phyloP scores from a whole-genome alignment of 2,888 invertebrate species.

The Xanthostigma xanthostigma region DNA sequence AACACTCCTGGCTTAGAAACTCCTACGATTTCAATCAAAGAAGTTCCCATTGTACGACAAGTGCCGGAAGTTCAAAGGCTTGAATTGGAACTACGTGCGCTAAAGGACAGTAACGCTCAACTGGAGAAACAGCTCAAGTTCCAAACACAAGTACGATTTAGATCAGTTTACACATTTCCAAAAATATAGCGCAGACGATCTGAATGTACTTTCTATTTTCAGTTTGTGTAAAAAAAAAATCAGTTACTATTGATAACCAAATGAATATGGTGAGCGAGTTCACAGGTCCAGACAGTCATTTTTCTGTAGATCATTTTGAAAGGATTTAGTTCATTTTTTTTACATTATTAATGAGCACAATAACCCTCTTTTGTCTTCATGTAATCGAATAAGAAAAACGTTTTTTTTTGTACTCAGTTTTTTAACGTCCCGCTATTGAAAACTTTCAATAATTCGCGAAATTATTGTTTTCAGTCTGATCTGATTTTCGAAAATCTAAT shows the following conservation, averaged over 20 bases:
- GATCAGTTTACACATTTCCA: constrained; percentile 1
- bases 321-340: constrained; percentile 4
- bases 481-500: too few relatives aligned
- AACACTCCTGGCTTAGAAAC: constrained; percentile 18
- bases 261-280: background rate
- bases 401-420: too few relatives aligned
- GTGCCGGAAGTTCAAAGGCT: constrained; percentile 34
- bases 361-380: too few relatives aligned
- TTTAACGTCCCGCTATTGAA: too few relatives aligned
- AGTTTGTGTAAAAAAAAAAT: too few relatives aligned
- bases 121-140: constrained; percentile 71
- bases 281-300: too few relatives aligned
- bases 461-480: too few relatives aligned
- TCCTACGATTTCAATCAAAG: background rate
- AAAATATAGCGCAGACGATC: background rate
- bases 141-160: constrained; percentile 51
- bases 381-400: too few relatives aligned
- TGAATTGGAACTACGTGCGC: constrained; percentile 43
- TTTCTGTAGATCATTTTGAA: background rate
- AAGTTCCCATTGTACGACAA: constrained; percentile 20
- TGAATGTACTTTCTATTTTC: too few relatives aligned
- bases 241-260: background rate
- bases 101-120: constrained; percentile 52
- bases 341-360: background rate
- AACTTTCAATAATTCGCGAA: too few relatives aligned